phyloP scores from a whole-genome alignment of 2,797 vertebrate species.

The Chiroxiphia lanceolata region DNA sequence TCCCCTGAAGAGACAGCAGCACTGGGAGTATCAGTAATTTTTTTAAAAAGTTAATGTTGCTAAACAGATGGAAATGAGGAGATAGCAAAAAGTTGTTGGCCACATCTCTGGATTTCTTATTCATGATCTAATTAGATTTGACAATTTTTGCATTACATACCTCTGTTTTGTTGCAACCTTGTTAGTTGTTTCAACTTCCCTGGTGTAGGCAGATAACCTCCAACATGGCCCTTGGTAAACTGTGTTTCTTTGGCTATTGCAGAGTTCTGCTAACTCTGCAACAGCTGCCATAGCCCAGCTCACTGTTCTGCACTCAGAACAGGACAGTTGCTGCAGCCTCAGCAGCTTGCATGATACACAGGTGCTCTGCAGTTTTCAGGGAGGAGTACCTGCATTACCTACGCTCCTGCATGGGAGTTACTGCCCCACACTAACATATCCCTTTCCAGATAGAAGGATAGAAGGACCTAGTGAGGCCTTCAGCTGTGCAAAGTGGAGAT shows the following conservation, averaged over 20 bases:
- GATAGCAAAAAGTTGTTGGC: neutral
- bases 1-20: neutral
- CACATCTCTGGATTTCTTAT: neutral
- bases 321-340: neutral
- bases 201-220: neutral
- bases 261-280: neutral
- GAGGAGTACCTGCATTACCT: neutral
- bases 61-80: neutral
- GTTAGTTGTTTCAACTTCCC: neutral
- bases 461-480: neutral
- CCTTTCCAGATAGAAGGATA: neutral
- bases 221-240: rapidly evolving
- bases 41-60: neutral
- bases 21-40: neutral
- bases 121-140: neutral
- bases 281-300: neutral
- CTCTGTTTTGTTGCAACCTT: neutral
- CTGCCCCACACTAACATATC: neutral
- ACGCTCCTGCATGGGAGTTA: neutral
- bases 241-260: neutral
- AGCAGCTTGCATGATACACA: rapidly evolving
- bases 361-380: neutral
- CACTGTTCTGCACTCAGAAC: neutral
- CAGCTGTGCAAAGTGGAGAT: neutral
- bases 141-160: neutral